A percentile compares a stretch with the other conserved stretches of the same genome.
Conservation (phyloP, 2,797 vertebrate species). For the Hipposideros larvatus region DNA sequence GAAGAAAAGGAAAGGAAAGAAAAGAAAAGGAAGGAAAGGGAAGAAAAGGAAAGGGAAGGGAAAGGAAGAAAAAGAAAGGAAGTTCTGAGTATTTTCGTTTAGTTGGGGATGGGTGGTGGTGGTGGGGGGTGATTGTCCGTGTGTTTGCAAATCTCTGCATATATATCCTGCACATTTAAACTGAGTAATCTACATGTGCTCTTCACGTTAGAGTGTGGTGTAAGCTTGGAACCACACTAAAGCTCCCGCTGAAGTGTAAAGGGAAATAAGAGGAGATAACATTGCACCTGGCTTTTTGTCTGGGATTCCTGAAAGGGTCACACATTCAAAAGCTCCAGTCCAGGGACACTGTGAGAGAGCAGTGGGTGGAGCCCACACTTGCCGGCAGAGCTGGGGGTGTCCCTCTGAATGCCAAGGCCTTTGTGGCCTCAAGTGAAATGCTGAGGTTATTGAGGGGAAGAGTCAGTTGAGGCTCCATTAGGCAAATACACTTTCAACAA, state of each 20-base stretch:
- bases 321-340: rapidly evolving
- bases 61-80: too few species aligned
- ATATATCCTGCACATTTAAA: background rate
- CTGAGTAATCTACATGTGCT: background rate
- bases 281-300: background rate
- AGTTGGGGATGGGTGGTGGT: background rate
- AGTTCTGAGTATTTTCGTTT: background rate
- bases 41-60: background rate
- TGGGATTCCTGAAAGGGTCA: background rate
- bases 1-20: too few species aligned
- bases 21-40: background rate
- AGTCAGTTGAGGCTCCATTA: background rate
- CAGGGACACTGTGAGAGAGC: background rate
- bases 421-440: background rate
- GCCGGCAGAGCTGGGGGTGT: background rate
- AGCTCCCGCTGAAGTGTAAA: background rate
- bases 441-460: background rate
- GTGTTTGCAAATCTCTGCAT: background rate
- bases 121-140: too few species aligned
- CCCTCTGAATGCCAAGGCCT: background rate
- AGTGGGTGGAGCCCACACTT: background rate
- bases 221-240: background rate
- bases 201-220: background rate
- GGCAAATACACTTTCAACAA: background rate
- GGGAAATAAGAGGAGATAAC: background rate